phyloP scores from a whole-genome alignment of 2,797 vertebrate species.

The Oreonectes daqikongensis region DNA sequence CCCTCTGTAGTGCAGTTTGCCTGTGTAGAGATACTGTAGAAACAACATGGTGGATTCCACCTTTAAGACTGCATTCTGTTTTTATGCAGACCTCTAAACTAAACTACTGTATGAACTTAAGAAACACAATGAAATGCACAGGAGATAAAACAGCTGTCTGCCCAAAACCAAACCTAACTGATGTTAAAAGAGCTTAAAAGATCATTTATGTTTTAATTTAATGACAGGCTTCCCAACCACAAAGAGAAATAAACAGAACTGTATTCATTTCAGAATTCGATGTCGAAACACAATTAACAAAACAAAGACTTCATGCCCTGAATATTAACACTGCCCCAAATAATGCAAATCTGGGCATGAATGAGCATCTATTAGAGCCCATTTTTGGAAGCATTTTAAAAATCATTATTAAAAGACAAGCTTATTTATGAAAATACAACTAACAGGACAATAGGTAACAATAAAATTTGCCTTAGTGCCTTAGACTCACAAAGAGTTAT shows the following conservation, averaged over 20 bases:
- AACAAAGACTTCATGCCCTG: slow-evolving; percentile 12
- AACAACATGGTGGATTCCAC: too few species aligned
- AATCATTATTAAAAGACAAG: slow-evolving; percentile 16
- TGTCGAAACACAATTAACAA: background rate
- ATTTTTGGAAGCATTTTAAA: slow-evolving; percentile 31
- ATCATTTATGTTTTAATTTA: background rate
- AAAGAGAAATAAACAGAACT: background rate
- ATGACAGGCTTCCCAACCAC: background rate
- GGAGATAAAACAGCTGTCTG: background rate
- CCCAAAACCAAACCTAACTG: background rate
- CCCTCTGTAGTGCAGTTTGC: too few species aligned
- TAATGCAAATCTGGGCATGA: slow-evolving; percentile 22
- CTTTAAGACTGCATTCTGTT: background rate
- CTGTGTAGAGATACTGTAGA: too few species aligned
- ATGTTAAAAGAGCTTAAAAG: background rate
- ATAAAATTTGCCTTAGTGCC: background rate
- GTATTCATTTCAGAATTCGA: background rate
- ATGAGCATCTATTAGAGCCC: slow-evolving; percentile 8
- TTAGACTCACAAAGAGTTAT: background rate
- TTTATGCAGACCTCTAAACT: background rate
- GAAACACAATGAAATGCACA: background rate
- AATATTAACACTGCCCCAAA: slow-evolving; percentile 35
- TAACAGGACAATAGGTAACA: too few species aligned
- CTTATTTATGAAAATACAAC: too few species aligned
- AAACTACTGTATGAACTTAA: background rate